A percentile compares a stretch with the other conserved stretches of the same genome.
phyloP scores from a whole-genome alignment of 1,140 invertebrate species.

The Cydia amplana region DNA sequence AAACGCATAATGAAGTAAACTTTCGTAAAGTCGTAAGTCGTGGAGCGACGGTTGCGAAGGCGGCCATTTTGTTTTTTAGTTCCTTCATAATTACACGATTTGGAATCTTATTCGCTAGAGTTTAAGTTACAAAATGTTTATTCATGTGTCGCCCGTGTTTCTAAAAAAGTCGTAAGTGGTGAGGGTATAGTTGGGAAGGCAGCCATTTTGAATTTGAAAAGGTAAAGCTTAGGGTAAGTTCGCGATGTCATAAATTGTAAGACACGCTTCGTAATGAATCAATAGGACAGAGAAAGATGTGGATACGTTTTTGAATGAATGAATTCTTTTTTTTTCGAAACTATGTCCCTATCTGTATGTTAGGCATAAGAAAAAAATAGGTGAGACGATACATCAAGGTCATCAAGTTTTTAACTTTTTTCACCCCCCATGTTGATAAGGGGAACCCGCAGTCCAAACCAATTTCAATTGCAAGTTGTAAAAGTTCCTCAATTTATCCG shows the following conservation, averaged over 20 bases:
- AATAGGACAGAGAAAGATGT: conserved; percentile 44
- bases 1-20: no score
- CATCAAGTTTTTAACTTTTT: background rate
- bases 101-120: background rate
- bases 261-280: conserved; percentile 55
- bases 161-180: background rate
- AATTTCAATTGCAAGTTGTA: no score
- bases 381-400: background rate
- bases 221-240: background rate
- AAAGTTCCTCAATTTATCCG: no score
- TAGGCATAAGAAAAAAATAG: background rate
- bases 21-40: no score
- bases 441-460: no score
- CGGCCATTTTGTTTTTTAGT: no score
- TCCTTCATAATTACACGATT: background rate
- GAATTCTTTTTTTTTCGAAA: conserved; percentile 6
- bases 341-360: no score
- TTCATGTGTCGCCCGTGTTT: background rate
- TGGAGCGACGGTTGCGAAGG: no score
- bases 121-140: background rate
- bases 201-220: conserved; percentile 8
- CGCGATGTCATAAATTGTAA: conserved; percentile 40
- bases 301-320: conserved; percentile 34
- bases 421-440: no score
- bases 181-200: background rate